Evolutionary conservation across 2,888 invertebrate species (phyloP).

Genomic region (Torymus texanus): DNA sequence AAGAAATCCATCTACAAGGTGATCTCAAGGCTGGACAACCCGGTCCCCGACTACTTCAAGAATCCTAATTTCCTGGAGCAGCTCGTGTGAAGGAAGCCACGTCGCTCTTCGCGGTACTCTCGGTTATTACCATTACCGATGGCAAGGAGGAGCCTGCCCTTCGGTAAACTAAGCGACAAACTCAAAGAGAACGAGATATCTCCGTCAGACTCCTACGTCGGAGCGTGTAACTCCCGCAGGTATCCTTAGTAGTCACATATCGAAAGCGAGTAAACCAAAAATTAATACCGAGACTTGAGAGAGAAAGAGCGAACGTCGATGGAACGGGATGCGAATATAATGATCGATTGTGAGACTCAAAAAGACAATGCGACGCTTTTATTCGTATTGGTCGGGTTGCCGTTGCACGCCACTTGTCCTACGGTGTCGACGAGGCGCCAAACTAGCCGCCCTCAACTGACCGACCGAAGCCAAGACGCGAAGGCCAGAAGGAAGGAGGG

Average conservation of each 20-base stretch:
- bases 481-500: not conserved
- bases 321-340: not conserved
- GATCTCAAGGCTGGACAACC: conserved; percentile 98
- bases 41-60: conserved; percentile 99
- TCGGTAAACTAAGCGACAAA: conserved; percentile 56
- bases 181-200: conserved; percentile 15
- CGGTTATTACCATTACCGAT: conserved; percentile 59
- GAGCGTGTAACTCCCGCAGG: conserved; percentile 61
- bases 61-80: conserved; percentile 99
- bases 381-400: conserved; percentile 10
- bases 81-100: conserved; percentile 83
- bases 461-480: conserved; percentile 8
- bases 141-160: conserved; percentile 66
- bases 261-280: conserved; percentile 58
- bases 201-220: conserved; percentile 42
- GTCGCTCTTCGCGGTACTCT: conserved; percentile 63
- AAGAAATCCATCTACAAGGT: conserved; percentile 99
- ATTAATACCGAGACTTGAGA: conserved; percentile 60
- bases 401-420: conserved; percentile 11
- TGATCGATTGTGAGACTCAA: not conserved
- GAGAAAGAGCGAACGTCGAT: conserved; percentile 60
- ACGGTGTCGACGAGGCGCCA: not conserved
- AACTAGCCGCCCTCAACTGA: not conserved
- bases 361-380: no score
- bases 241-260: conserved; percentile 73